Base-by-base conservation (phyloP, 2,797 vertebrate genomes). In the Typhlichthys subterraneus region DNA sequence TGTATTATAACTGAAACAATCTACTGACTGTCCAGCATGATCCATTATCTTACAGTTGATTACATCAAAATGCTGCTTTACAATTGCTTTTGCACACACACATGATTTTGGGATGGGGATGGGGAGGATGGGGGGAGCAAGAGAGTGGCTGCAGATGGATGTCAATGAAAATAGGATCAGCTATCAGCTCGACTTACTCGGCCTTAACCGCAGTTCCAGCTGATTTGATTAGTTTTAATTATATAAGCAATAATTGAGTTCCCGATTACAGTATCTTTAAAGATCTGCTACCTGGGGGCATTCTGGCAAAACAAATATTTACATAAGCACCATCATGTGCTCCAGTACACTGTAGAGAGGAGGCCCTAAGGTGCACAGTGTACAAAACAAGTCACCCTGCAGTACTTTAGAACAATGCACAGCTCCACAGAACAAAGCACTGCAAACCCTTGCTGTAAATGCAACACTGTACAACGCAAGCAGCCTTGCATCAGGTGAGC, bases 401-500 rank as follows among this genome's bases (percentile, higher is more conserved):
- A 63, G 17, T 53, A 50, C 46, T 52, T 53, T 12, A 57, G 61
- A 57, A 57, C 54, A 73, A 60, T 7, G 70, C 19, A 67, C 49
- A 46, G 10, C 29, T 53, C 33, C 12, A 59, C 45, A 19, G 10
- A 61, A 6, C 13, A 33, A 67, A 48, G 33, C 52, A 60, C 19
- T 1, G 55, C 50, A 62, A 63, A 53, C 5, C 45, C 55, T 23
- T 5, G 33, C 19, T 50, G 69, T 62, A 23, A 65, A 49, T 61
- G 82, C 78, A 83, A 77, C 68, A 23, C 19, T 23, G 19, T 23
- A 59, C 52, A 8, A 51, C 66, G 80, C 58, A 79, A 82, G 47
- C 48, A 3, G 57, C 59, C 59, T 83, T 83, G 52, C 77, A 49
- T 85, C 81, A 81, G 61, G 10, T 52, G 1, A 57, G 48, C 45